Conservation (phyloP, 2,113 vertebrate genomes). For the Passer montanus region DNA sequence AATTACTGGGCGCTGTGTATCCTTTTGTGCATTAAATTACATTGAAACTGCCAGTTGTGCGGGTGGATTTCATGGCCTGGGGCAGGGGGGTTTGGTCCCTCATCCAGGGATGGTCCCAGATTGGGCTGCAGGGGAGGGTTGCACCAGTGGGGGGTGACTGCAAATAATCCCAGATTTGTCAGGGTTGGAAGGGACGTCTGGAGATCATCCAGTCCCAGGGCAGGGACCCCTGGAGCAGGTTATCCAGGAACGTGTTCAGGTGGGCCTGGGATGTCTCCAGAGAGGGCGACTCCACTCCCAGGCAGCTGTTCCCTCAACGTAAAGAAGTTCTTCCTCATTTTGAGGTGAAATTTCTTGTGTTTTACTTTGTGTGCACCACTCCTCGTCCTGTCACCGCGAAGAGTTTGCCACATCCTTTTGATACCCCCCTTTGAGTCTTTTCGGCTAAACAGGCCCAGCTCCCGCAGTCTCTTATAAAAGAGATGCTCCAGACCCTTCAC, state of each 20-base stretch:
- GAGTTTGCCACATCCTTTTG: not conserved
- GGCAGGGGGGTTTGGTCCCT: no score
- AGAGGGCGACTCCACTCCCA: not conserved
- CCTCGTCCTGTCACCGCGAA: not conserved
- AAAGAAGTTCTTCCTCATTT: not conserved
- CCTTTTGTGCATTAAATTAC: not conserved
- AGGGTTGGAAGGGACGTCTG: not conserved
- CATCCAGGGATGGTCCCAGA: no score
- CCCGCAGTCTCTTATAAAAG: not conserved
- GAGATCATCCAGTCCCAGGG: not conserved
- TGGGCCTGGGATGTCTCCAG: not conserved
- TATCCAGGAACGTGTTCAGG: not conserved
- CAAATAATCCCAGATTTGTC: not conserved
- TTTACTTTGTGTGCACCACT: not conserved
- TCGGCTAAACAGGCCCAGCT: not conserved
- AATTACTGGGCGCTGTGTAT: accelerated
- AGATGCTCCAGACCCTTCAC: no score
- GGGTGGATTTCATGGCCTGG: not conserved
- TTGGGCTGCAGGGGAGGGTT: not conserved
- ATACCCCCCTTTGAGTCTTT: not conserved
- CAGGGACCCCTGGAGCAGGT: not conserved
- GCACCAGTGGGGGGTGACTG: no score
- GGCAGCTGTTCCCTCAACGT: not conserved
- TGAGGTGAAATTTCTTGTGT: not conserved
- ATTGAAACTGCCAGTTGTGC: accelerated